Conservation (phyloP, 2,797 vertebrate genomes). For the Margarornis squamiger region DNA sequence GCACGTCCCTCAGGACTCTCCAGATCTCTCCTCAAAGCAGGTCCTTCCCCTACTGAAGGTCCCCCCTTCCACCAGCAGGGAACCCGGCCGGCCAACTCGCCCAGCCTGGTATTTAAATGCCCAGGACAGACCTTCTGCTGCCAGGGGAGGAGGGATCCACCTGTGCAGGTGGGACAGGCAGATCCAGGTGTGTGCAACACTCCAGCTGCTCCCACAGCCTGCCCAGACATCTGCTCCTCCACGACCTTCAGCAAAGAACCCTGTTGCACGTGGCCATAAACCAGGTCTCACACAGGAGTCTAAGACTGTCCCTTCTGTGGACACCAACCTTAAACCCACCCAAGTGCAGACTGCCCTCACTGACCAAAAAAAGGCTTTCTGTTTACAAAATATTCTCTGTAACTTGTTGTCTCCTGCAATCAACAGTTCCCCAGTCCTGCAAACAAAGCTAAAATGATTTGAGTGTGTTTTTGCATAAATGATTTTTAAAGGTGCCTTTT, state of each 20-base stretch:
- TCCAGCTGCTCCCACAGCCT: background rate
- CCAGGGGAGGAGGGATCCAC: background rate
- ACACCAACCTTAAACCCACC: background rate
- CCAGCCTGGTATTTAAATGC: rapidly evolving
- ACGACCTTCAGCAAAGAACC: background rate
- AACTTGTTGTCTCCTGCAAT: background rate
- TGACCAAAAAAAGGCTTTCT: background rate
- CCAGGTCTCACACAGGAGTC: background rate
- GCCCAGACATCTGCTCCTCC: rapidly evolving
- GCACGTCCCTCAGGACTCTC: background rate
- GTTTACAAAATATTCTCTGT: background rate
- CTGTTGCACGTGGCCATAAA: rapidly evolving
- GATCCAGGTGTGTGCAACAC: background rate
- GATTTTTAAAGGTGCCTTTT: background rate
- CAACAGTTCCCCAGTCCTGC: background rate
- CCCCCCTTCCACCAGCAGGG: background rate
- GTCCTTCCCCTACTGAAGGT: background rate
- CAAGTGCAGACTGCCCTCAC: background rate
- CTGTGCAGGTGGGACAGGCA: background rate
- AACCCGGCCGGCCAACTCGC: background rate
- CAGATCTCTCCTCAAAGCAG: background rate
- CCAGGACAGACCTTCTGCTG: background rate
- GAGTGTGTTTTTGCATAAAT: background rate
- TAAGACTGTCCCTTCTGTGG: background rate
- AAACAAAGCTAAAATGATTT: background rate